Conservation (phyloP, 2,797 vertebrate species). For the Argya squamiceps region DNA sequence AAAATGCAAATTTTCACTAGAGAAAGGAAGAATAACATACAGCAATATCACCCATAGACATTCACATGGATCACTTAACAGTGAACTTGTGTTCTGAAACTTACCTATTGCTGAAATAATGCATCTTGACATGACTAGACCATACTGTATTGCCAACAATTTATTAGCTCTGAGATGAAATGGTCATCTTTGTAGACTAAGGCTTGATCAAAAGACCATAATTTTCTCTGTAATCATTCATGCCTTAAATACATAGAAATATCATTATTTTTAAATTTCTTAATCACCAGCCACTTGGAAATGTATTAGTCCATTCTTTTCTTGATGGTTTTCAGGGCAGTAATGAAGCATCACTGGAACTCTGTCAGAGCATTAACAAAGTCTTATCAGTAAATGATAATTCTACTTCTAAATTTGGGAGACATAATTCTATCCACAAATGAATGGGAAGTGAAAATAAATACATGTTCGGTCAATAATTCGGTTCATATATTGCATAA, state of each 20-base stretch:
- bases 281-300: background rate
- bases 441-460: background rate
- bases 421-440: background rate
- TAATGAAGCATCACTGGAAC: background rate
- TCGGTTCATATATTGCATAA: background rate
- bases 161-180: background rate
- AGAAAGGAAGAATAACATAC: background rate
- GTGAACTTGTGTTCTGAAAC: background rate
- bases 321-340: background rate
- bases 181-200: background rate
- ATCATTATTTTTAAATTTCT: background rate
- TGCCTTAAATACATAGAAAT: background rate
- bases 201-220: background rate
- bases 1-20: background rate
- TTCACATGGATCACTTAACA: background rate
- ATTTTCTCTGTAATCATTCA: background rate
- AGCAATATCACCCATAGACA: background rate
- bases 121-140: background rate
- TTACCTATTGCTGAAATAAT: background rate
- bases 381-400: background rate
- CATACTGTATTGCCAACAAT: background rate
- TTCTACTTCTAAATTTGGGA: background rate
- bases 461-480: background rate
- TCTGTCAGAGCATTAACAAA: background rate
- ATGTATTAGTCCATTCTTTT: background rate